Conservation (phyloP, 2,888 invertebrate species). For the Agonopterix arenella region DNA sequence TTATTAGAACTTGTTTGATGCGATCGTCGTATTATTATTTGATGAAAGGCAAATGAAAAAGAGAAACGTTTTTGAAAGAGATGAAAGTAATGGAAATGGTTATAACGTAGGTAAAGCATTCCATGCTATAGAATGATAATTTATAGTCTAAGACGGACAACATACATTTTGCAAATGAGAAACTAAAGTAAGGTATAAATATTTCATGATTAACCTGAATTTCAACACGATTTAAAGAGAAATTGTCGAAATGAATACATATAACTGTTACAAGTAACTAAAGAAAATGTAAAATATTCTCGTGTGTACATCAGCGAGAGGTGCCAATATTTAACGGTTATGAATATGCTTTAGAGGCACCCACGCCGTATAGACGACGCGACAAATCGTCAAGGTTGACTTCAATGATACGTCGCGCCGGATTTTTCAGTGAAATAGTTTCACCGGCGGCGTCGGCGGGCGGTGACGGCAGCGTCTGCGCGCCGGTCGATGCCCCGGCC, state of each 20-base stretch:
- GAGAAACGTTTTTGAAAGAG: too few relatives aligned
- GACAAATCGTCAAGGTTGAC: constrained; percentile 72
- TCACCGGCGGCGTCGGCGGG: constrained; percentile 44
- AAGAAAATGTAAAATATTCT: constrained; percentile 12
- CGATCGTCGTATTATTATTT: too few relatives aligned
- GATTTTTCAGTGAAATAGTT: constrained; percentile 75
- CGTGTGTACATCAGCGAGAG: constrained; percentile 39
- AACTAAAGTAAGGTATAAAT: too few relatives aligned
- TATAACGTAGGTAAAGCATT: too few relatives aligned
- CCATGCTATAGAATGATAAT: too few relatives aligned
- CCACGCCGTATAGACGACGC: constrained; percentile 68
- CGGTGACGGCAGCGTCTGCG: constrained; percentile 73
- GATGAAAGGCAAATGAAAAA: too few relatives aligned
- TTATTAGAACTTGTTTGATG: too few relatives aligned
- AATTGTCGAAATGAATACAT: background rate
- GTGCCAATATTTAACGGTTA: constrained; percentile 64
- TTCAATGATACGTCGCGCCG: constrained; percentile 59
- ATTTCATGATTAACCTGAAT: too few relatives aligned
- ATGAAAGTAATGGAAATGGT: too few relatives aligned
- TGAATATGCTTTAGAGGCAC: constrained; percentile 57
- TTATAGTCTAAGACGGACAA: too few relatives aligned
- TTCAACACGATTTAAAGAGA: background rate
- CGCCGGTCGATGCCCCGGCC: constrained; percentile 62
- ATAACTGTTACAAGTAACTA: background rate
- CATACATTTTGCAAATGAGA: too few relatives aligned